A percentile compares a stretch with the other conserved stretches of the same genome.
Conservation (phyloP, 2,797 vertebrate species). For the Neostethus bicornis region DNA sequence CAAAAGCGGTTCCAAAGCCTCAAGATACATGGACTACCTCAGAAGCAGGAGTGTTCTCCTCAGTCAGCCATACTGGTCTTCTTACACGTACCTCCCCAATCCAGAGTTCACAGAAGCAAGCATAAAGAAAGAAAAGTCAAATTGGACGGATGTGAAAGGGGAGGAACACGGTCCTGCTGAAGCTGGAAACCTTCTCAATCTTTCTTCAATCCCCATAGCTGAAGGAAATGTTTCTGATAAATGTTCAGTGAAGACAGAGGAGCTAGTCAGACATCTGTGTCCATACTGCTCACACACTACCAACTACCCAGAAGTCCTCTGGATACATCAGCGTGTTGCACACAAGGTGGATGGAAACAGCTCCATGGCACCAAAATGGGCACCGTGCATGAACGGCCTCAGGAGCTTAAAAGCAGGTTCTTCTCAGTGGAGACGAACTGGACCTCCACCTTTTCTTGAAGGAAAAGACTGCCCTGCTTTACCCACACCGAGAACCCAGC, state of each 20-base stretch:
- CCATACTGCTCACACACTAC: conserved; percentile 92
- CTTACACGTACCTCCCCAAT: conserved; percentile 59
- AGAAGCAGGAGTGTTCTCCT: conserved; percentile 74
- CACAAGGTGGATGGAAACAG: conserved; percentile 91
- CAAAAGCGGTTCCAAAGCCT: conserved; percentile 72
- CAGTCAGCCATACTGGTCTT: conserved; percentile 74
- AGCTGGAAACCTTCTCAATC: conserved; percentile 70
- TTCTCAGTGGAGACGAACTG: conserved; percentile 89
- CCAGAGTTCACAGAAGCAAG: conserved; percentile 52
- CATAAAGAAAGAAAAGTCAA: conserved; percentile 47
- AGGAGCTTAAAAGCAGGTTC: conserved; percentile 80
- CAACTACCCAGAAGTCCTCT: conserved; percentile 94
- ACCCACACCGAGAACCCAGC: conserved; percentile 81
- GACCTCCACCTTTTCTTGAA: conserved; percentile 90
- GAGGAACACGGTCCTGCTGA: conserved; percentile 38
- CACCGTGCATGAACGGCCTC: conserved; percentile 78
- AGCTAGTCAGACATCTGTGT: conserved; percentile 87
- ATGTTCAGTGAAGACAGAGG: conserved; percentile 67
- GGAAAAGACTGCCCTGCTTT: conserved; percentile 94
- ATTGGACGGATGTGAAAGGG: conserved; percentile 49
- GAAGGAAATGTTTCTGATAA: conserved; percentile 21
- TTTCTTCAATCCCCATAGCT: conserved; percentile 56
- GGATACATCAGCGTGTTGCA: conserved; percentile 94
- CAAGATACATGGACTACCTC: conserved; percentile 79
- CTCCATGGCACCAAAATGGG: conserved; percentile 88